phyloP scores from a whole-genome alignment of 2,888 invertebrate genomes.

The Chymomyza caudatula region DNA sequence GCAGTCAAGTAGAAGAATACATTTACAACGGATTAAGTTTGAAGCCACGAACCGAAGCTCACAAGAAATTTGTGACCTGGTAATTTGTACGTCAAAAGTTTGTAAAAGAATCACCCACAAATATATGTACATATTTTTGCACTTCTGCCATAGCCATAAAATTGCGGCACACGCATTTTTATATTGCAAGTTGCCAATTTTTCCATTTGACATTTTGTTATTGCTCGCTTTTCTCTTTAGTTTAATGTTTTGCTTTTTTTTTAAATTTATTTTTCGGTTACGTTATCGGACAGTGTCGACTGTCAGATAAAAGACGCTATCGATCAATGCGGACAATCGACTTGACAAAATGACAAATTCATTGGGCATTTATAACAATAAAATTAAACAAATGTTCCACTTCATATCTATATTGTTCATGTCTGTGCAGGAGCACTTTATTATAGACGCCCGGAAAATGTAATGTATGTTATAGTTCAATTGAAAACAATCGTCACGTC shows the following conservation, averaged over 20 bases:
- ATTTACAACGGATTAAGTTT: too few species aligned
- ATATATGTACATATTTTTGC: neutral
- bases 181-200: neutral
- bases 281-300: neutral
- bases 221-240: constrained; percentile 20
- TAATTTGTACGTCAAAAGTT: too few species aligned
- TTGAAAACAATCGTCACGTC: neutral
- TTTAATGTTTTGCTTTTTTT: constrained; percentile 17
- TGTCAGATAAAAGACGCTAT: constrained; percentile 20
- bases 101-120: too few species aligned
- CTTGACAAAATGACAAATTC: constrained; percentile 42
- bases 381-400: neutral
- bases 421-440: neutral
- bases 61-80: too few species aligned
- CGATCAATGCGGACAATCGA: constrained; percentile 19
- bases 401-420: neutral
- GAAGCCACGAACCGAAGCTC: too few species aligned
- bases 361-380: constrained; percentile 32
- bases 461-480: neutral
- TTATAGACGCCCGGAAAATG: neutral
- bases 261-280: neutral
- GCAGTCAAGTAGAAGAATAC: too few species aligned
- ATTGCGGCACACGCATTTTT: constrained; percentile 2
- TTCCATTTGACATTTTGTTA: constrained; percentile 17
- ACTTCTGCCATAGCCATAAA: constrained; percentile 20